Conservation (phyloP, 2,797 vertebrate species). For the Sphaeramia orbicularis region DNA sequence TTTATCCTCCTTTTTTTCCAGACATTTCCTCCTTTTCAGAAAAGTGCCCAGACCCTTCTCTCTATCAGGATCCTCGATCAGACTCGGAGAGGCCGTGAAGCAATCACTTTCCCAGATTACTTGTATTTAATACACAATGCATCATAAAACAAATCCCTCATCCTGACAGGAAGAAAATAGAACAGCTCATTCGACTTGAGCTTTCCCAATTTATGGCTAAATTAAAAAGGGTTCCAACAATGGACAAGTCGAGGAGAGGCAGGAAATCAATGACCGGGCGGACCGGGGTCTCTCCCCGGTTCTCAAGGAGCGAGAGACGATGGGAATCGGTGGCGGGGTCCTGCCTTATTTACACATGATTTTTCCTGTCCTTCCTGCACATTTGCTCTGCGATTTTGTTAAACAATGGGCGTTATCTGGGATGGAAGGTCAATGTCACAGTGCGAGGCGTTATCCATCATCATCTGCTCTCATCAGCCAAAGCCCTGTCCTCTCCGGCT, state of each 20-base stretch:
- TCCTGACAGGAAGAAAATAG: constrained; percentile 99
- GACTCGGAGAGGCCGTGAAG: constrained; percentile 86
- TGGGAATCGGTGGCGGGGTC: constrained; percentile 90
- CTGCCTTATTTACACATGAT: constrained; percentile 91
- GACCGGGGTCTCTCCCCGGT: constrained; percentile 87
- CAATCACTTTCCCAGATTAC: constrained; percentile 98
- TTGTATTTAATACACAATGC: constrained; percentile 99
- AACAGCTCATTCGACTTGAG: constrained; percentile 95
- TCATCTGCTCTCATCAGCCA: constrained; percentile 84
- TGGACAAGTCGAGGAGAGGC: constrained; percentile 90
- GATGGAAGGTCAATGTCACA: constrained; percentile 96
- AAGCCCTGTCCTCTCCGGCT: constrained; percentile 56
- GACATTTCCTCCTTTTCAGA: constrained; percentile 83
- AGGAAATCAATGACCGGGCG: constrained; percentile 92
- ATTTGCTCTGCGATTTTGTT: constrained; percentile 82
- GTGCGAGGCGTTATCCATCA: constrained; percentile 90
- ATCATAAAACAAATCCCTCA: constrained; percentile 99
- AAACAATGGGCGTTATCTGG: constrained; percentile 96
- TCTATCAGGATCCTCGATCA: constrained; percentile 87
- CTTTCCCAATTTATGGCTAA: constrained; percentile 99
- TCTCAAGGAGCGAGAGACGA: constrained; percentile 88
- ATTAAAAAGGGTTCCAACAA: constrained; percentile 95
- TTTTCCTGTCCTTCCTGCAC: constrained; percentile 91
- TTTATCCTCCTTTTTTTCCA: constrained; percentile 79
- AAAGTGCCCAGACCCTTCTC: constrained; percentile 49